Conservation (phyloP, 2,797 vertebrate genomes). For the Carcharodon carcharias region DNA sequence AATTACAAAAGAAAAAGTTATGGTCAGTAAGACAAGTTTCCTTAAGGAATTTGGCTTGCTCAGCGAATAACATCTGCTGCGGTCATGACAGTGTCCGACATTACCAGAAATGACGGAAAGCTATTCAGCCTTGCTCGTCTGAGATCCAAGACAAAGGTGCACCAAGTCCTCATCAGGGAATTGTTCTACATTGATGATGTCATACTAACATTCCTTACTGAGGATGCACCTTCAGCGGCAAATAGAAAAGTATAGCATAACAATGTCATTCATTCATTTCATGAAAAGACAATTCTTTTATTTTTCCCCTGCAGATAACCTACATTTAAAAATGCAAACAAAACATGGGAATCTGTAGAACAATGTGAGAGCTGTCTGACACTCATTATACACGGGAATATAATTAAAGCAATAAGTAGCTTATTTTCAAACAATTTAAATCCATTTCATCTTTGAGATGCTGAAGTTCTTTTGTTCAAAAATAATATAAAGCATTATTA, state of each 20-base stretch:
- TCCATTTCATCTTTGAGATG: background rate
- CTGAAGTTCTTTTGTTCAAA: background rate
- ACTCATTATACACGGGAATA: background rate
- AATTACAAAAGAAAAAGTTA: no score
- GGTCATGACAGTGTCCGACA: no score
- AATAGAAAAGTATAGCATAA: no score
- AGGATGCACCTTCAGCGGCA: no score
- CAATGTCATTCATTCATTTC: no score
- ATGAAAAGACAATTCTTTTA: background rate
- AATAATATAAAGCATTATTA: background rate
- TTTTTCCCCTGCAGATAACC: background rate
- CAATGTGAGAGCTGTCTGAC: background rate
- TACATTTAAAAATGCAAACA: background rate
- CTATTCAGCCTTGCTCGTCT: background rate
- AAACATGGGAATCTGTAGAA: background rate
- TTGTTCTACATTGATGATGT: background rate
- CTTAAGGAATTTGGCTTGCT: no score
- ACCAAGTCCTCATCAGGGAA: background rate
- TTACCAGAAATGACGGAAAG: background rate
- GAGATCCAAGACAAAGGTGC: background rate
- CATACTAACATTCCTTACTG: no score
- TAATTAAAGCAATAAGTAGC: background rate
- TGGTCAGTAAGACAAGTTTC: no score
- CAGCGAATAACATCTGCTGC: no score
- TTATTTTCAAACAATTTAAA: background rate